phyloP scores from a whole-genome alignment of 2,888 invertebrate species.

The Idaea biselata region DNA sequence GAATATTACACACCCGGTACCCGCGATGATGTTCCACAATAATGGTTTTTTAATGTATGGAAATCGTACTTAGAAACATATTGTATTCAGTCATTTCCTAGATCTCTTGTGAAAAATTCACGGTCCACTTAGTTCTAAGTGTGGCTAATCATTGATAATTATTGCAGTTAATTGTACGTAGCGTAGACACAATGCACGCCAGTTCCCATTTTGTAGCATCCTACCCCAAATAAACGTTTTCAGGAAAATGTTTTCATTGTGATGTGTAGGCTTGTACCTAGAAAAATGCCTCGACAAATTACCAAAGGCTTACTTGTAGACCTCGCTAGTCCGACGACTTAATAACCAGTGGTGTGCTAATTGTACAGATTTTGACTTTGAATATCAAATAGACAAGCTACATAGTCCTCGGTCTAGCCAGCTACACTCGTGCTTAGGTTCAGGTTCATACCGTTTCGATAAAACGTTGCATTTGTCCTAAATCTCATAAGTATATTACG shows the following conservation, averaged over 20 bases:
- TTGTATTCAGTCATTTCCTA: slow-evolving; percentile 15
- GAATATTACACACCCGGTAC: slow-evolving; percentile 18
- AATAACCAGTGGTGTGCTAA: no score
- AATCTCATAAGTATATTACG: no score
- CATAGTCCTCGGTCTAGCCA: no score
- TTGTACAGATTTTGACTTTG: no score
- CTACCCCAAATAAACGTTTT: slow-evolving; percentile 6
- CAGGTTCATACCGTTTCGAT: no score
- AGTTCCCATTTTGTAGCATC: neutral
- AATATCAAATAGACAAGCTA: no score
- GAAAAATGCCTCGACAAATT: slow-evolving; percentile 25
- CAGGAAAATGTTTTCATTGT: slow-evolving; percentile 23
- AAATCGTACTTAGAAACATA: slow-evolving; percentile 25
- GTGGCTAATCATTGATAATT: slow-evolving; percentile 10
- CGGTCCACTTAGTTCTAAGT: slow-evolving; percentile 23
- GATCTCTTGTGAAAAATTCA: slow-evolving; percentile 24
- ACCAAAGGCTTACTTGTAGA: no score
- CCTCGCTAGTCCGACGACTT: no score
- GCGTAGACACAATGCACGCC: neutral
- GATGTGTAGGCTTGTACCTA: slow-evolving; percentile 25
- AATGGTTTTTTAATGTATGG: slow-evolving; percentile 27
- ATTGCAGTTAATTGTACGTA: neutral
- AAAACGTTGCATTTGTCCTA: no score
- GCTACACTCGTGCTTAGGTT: no score
- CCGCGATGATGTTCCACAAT: slow-evolving; percentile 16